phyloP scores from a whole-genome alignment of 2,113 vertebrate genomes.

The Desmodus rotundus region DNA sequence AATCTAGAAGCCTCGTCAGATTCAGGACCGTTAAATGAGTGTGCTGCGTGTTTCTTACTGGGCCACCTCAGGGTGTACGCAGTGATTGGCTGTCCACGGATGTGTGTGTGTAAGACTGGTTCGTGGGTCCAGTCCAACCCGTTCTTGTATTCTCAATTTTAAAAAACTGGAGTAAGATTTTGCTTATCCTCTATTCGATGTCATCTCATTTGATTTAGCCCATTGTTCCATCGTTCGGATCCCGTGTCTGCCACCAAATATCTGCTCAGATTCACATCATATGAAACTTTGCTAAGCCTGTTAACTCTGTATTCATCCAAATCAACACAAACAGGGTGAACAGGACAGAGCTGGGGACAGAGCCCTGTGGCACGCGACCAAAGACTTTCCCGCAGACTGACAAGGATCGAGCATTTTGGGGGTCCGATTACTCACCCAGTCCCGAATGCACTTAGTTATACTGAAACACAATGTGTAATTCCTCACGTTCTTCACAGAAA shows the following conservation, averaged over 20 bases:
- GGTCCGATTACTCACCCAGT: conserved; percentile 47
- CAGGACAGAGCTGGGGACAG: conserved; percentile 58
- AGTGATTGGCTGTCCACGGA: not conserved
- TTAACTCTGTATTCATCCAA: conserved; percentile 59
- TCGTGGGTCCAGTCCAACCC: not conserved
- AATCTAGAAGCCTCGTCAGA: conserved; percentile 27
- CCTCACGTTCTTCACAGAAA: conserved; percentile 9
- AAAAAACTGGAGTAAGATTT: conserved; percentile 16
- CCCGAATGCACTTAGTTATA: conserved; percentile 32
- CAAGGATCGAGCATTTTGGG: conserved; percentile 55
- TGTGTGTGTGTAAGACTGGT: not conserved
- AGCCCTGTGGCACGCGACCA: conserved; percentile 48
- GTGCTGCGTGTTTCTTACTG: not conserved
- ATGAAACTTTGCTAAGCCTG: conserved; percentile 47
- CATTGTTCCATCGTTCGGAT: conserved; percentile 55
- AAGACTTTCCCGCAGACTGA: conserved; percentile 57
- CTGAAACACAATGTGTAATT: not conserved
- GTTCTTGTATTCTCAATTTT: not conserved
- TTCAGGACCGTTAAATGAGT: conserved; percentile 5
- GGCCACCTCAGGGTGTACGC: not conserved
- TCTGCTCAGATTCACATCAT: conserved; percentile 54
- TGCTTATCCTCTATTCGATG: conserved; percentile 42
- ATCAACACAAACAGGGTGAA: conserved; percentile 54
- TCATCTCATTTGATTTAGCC: conserved; percentile 60
- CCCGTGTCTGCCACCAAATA: conserved; percentile 49